Base-by-base conservation (phyloP, 2,888 invertebrate species). In the Pristionchus arcanus region DNA sequence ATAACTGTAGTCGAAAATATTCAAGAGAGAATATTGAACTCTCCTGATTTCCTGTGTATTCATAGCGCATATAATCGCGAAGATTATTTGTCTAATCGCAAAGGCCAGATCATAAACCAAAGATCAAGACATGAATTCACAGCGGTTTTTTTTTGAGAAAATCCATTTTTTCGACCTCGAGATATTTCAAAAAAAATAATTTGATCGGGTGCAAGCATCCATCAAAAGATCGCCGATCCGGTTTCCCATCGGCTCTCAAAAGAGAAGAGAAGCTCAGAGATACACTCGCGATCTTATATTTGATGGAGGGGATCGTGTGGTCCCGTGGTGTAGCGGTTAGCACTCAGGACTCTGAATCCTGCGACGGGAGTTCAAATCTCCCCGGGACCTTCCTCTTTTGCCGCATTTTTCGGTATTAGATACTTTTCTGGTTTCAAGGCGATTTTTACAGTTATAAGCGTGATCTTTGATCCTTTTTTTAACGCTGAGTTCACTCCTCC, bases 321-420 rank as follows among this genome's bases (percentile, higher is more conserved):
- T 93, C 89, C 91, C 92, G 91, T 92, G 92, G 92, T 92, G 91
- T 92, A 92, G 91, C 91, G 93, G 92, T 92, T 93, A 92, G 93
- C 93, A 93, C 93, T 92, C 93, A 92, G 93, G 93, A 93, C 93
- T 93, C 91, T 93, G 92, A 93, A 93, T 93, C 93, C 93, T 92
- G 93, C 92, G 92, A 93, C 92, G 90, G 91, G 92, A 91, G 93
- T 93, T 93, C 93, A 90, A 93, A 93, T 93, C 92, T 92, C 92
- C 74, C 88, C 88, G 88, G 88, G 88, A 88, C 88, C 88, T 88
- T 88, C 31, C 83, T 25, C 25, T 85, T 84, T 85, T 85, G 84
- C 84, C 31, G 49, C 4, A 34, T 85, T 85, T 84, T 85, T 42
- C 5, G 19, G n/a, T n/a, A n/a, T n/a, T n/a, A n/a, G n/a, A 5